Percentiles rank a stretch among this genome's conserved stretches.
phyloP scores from a whole-genome alignment of 2,888 invertebrate genomes.

The Copidosoma aretas region DNA sequence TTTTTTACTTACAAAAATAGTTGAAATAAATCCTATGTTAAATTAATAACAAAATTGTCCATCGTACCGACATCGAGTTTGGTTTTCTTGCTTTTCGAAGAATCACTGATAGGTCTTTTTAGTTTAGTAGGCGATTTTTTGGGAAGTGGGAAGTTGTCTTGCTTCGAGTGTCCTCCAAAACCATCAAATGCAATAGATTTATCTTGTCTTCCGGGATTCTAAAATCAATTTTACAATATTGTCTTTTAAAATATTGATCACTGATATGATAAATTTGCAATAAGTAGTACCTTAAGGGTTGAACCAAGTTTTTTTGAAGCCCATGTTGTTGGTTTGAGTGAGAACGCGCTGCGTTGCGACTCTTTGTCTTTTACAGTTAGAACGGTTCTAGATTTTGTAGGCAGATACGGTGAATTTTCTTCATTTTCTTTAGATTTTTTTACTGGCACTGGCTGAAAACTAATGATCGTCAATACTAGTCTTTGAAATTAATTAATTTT shows the following conservation, averaged over 20 bases:
- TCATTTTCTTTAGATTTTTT: conserved; percentile 38
- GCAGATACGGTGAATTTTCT: conserved; percentile 46
- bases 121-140: conserved; percentile 31
- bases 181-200: conserved; percentile 41
- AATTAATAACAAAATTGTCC: conserved; percentile 35
- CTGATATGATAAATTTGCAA: background rate
- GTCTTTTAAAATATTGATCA: background rate
- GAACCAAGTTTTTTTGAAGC: conserved; percentile 24
- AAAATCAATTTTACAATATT: conserved; percentile 4
- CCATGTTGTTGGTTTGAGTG: background rate
- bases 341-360: conserved; percentile 10
- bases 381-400: conserved; percentile 41
- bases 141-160: conserved; percentile 38
- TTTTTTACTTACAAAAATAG: conserved; percentile 28
- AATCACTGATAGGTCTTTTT: conserved; percentile 32
- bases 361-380: conserved; percentile 30
- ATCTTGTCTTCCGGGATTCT: conserved; percentile 10
- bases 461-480: background rate
- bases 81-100: conserved; percentile 36
- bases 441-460: conserved; percentile 21
- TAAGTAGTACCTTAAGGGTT: conserved; percentile 12
- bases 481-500: too few species aligned
- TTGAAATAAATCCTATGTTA: conserved; percentile 32
- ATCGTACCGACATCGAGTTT: conserved; percentile 31
- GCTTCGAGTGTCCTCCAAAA: conserved; percentile 46